These are phyloP conservation scores for Colletes latitarsis DNA, from an alignment of 1,140 invertebrate species.

Conservation along the genomic window DNA sequence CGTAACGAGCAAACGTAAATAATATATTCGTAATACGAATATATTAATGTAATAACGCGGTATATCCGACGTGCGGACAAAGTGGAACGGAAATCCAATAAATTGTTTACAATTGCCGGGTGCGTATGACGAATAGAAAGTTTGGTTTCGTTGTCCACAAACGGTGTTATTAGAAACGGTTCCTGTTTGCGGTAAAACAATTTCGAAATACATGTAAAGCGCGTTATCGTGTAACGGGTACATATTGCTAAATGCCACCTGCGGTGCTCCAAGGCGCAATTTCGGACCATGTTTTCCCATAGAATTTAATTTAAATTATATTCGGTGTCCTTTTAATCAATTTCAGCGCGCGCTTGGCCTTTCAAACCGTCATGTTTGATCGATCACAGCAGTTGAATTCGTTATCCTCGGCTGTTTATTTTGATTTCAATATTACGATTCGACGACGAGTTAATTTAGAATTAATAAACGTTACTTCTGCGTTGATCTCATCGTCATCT, in stretches of 20 bases:
- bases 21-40: slow-evolving; percentile 4
- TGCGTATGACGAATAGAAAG: slow-evolving; percentile 1
- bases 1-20: slow-evolving; percentile 6
- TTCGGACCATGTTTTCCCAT: neutral
- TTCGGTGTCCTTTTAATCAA: too few species aligned
- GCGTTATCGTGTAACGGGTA: neutral
- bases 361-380: neutral
- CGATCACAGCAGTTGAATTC: neutral
- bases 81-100: neutral
- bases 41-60: slow-evolving; percentile 5
- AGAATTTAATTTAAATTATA: neutral
- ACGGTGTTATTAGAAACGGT: neutral
- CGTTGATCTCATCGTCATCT: too few species aligned
- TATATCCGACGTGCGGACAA: neutral
- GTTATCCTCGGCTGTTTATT: too few species aligned
- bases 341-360: too few species aligned
- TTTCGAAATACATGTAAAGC: neutral
- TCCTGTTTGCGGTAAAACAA: neutral
- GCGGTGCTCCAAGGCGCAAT: neutral
- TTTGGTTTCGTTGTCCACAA: neutral
- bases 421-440: too few species aligned
- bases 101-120: slow-evolving; percentile 10
- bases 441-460: too few species aligned
- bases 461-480: too few species aligned
- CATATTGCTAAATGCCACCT: neutral